Evolutionary conservation across 2,888 invertebrate species (phyloP).

Genomic region (Hirtodrosophila confusa): DNA sequence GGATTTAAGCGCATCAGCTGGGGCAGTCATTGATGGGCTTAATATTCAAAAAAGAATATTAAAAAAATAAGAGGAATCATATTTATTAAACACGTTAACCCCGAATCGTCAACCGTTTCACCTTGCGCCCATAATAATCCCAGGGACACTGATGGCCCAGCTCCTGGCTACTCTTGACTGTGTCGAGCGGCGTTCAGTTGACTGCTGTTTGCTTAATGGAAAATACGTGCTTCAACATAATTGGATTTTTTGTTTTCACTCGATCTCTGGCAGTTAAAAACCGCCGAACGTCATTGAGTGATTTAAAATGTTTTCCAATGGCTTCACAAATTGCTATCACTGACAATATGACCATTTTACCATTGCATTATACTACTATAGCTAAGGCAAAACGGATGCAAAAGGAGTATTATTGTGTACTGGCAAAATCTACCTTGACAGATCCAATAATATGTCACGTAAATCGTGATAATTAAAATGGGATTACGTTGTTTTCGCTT

Average conservation of each 20-base stretch:
- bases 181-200: conserved; percentile 15
- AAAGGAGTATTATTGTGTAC: not conserved
- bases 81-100: conserved; percentile 38
- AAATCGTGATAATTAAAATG: conserved; percentile 33
- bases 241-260: conserved; percentile 64
- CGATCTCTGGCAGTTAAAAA: conserved; percentile 38
- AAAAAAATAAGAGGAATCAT: conserved; percentile 5
- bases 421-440: conserved; percentile 6
- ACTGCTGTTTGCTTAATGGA: conserved; percentile 69
- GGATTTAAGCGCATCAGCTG: conserved; percentile 47
- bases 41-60: conserved; percentile 44
- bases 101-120: conserved; percentile 14
- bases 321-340: conserved; percentile 52
- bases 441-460: conserved; percentile 21
- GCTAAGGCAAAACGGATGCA: not conserved
- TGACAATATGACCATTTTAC: conserved; percentile 31
- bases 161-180: not conserved
- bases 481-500: not conserved
- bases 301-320: conserved; percentile 59
- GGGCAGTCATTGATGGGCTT: conserved; percentile 53
- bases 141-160: conserved; percentile 1
- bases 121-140: conserved; percentile 8
- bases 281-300: conserved; percentile 30
- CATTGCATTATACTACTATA: not conserved
- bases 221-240: conserved; percentile 73